phyloP scores from a whole-genome alignment of 1,140 invertebrate species.

The Conopomorpha cramerella region DNA sequence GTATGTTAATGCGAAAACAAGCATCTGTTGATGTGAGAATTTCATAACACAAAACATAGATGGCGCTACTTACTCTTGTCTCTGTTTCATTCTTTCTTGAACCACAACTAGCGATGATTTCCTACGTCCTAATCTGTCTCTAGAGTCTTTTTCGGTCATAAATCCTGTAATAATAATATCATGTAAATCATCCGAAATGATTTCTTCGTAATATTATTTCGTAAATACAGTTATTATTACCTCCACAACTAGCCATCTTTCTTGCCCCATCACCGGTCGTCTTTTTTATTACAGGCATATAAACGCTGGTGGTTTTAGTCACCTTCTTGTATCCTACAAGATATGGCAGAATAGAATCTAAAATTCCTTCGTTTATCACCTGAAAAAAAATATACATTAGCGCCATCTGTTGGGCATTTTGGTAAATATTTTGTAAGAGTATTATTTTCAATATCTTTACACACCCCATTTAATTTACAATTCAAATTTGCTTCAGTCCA shows the following conservation, averaged over 20 bases:
- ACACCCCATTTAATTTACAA: slow-evolving; percentile 49
- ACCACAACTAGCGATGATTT: slow-evolving; percentile 44
- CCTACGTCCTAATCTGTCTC: slow-evolving; percentile 44
- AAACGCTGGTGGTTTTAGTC: slow-evolving; percentile 43
- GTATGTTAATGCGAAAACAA: background rate
- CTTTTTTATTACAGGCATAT: slow-evolving; percentile 63
- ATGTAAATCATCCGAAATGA: slow-evolving; percentile 2
- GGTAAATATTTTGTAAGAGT: background rate
- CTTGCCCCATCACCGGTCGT: slow-evolving; percentile 41
- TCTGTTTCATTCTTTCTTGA: slow-evolving; percentile 37
- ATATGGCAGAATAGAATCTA: slow-evolving; percentile 78
- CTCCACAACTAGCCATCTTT: slow-evolving; percentile 56
- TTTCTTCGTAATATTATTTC: background rate
- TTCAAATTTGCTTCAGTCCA: slow-evolving; percentile 53
- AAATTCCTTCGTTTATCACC: slow-evolving; percentile 75
- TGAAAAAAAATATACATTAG: slow-evolving; percentile 42
- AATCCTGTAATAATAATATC: slow-evolving; percentile 35
- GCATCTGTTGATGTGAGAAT: background rate
- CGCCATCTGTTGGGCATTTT: slow-evolving; percentile 11
- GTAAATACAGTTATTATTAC: slow-evolving; percentile 11
- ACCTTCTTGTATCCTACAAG: slow-evolving; percentile 62
- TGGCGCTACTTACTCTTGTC: slow-evolving; percentile 39
- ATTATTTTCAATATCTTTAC: too few relatives aligned
- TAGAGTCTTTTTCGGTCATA: slow-evolving; percentile 44
- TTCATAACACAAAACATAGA: background rate